Evolutionary conservation across 1,140 invertebrate species (phyloP), one percentile per base, ranked within the genome.

Genomic region (Aphidius ervi): DNA sequence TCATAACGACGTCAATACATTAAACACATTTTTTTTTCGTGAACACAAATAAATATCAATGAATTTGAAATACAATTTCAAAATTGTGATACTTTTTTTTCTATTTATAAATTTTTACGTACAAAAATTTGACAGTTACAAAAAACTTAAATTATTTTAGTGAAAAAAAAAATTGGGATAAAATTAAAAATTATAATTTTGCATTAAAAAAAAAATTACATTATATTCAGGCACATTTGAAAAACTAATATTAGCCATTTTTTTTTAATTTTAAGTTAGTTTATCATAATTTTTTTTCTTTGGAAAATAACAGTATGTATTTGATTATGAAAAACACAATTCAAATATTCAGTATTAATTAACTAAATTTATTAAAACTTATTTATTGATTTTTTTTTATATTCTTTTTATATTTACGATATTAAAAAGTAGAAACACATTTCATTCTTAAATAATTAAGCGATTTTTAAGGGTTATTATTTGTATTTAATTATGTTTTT

Each of bases 391-490:
- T 31, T 31, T 3, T 54, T 4, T 72, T 64, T 50, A 41, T 68
- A 61, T 70, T 60, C 62, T 61, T 74, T 48, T 58, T 63, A 69
- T 74, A 65, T 46, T 72, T 70, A 66, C 69, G 74, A 74, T 78
- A 77, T 76, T 79, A 43, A 76, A 78, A 79, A 79, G 76, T 79
- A 79, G 72, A 79, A 79, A 79, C 75, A 75, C 72, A 76, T 66
- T 73, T 68, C 71, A 73, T 77, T 72, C 66, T 73, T 66, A 42
- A 52, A 60, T 57, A 64, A 67, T 65, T 70, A 76, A 47, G 43
- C 57, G 49, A 58, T 46, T 58, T 50, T 48, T 20, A 52, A 48
- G 48, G 72, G 64, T 73, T 65, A 66, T 72, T 66, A 64, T 67
- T 63, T 64, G 58, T 58, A 65, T 56, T 73, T 68, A 58, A 67